These are phyloP conservation scores for Hirundichthys speculiger DNA, from an alignment of 2,113 vertebrate genomes.

Conservation along the genomic window DNA sequence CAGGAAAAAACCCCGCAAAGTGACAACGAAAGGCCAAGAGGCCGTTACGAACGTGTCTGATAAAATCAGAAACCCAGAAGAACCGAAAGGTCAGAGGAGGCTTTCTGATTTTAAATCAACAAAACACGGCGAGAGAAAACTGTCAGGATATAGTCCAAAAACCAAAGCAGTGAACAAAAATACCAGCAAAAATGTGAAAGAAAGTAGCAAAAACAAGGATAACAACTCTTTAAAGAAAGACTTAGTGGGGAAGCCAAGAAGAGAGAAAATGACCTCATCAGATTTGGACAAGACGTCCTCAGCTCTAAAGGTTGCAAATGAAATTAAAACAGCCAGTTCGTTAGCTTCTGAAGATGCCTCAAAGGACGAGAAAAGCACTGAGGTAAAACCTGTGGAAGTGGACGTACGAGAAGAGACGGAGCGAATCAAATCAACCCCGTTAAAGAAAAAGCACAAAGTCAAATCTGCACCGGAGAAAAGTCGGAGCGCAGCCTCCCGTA, in stretches of 20 bases:
- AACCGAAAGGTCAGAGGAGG: not conserved
- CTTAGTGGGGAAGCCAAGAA: not conserved
- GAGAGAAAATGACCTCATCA: constrained; percentile 1
- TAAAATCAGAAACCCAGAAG: constrained; percentile 7
- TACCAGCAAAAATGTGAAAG: constrained; percentile 4
- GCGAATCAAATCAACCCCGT: constrained; percentile 15
- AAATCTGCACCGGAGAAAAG: constrained; percentile 20
- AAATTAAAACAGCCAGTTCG: constrained; percentile 8
- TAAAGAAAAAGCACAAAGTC: constrained; percentile 22
- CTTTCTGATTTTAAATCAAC: constrained; percentile 9
- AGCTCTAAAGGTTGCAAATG: constrained; percentile 13
- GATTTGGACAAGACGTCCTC: not conserved
- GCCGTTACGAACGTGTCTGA: constrained; percentile 21
- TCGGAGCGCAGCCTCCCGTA: constrained; percentile 11
- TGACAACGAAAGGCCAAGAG: constrained; percentile 49
- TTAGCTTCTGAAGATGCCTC: not conserved
- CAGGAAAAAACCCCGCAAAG: constrained; percentile 25
- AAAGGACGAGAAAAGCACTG: constrained; percentile 3
- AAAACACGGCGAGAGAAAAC: constrained; percentile 21
- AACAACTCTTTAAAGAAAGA: constrained; percentile 7
- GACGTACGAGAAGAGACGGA: not conserved
- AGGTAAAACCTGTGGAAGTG: constrained; percentile 10
- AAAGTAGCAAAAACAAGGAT: constrained; percentile 8
- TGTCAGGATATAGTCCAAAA: constrained; percentile 6
- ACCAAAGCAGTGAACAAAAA: constrained; percentile 11